Evolutionary conservation across 2,797 vertebrate species (phyloP), one percentile per base, ranked within the genome.

Genomic region (Anniella stebbinsi): DNA sequence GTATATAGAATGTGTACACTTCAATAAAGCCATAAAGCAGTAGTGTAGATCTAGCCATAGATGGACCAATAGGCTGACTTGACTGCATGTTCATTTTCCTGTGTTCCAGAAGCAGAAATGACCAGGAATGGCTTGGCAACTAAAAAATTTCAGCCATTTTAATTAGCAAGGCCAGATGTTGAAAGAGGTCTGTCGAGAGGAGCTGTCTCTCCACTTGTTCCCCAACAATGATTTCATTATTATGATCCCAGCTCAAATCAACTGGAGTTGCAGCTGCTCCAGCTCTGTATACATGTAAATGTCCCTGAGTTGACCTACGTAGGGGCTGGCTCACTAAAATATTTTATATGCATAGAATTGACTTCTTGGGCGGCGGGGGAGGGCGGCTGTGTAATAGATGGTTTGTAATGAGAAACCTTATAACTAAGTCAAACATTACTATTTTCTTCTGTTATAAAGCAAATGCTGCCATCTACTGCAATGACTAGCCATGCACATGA

Each of bases 391-490:
- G 17, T 5, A 23, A 9, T 4, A n/a, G 73, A 4, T 63, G 0
- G 0, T 0, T 51, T 91, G 80, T 80, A 63, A 25, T 51, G 0
- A 63, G 36, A 69, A 70, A 57, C 5, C 6, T 38, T 70, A 38
- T 23, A 77, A 66, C 25, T 60, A 77, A 78, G 15, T 41, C 66
- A 63, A 90, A 17, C 51, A 23, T 84, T 17, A 1, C 12, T n/a
- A 25, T 77, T 89, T 15, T 80, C 75, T 23, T 17, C 1, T 89
- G 86, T 90, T 51, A 17, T 63, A 91, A 86, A 63, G 76, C 28
- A 93, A 82, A 95, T 83, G 88, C 84, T 95, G 92, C 94, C 95
- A 96, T 60, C 95, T 96, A 36, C 92, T 93, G 94, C 80, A 84
- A 90, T 70, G 12, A 69, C 72, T 80, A 90, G 81, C 81, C 91